Percentiles rank a stretch among this genome's conserved stretches.
Evolutionary conservation across 2,113 vertebrate genomes (phyloP).

Genomic region (Macquaria ambigua): DNA sequence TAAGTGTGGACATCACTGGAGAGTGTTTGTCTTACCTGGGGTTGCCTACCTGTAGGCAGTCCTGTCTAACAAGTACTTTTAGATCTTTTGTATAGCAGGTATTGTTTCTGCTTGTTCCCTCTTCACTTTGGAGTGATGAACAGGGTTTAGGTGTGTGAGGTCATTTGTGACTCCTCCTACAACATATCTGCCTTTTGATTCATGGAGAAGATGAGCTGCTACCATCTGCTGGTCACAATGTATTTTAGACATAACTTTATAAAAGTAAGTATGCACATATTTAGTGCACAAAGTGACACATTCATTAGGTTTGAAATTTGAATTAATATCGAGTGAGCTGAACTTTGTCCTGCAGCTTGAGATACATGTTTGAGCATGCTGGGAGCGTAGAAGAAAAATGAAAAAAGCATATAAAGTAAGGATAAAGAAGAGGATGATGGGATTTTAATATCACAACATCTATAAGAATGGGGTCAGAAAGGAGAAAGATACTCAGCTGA

Average conservation of each 20-base stretch:
- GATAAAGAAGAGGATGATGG: not conserved
- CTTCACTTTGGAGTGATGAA: not conserved
- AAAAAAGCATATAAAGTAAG: too few species aligned
- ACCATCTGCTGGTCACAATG: conserved; percentile 14
- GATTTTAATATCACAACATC: not conserved
- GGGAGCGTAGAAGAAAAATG: not conserved
- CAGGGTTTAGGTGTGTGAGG: not conserved
- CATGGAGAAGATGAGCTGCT: not conserved
- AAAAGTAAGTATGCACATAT: not conserved
- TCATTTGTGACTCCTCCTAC: not conserved
- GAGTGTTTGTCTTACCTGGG: too few species aligned
- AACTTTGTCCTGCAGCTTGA: not conserved
- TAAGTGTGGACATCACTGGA: not conserved
- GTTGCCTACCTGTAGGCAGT: not conserved
- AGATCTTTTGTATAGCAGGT: not conserved
- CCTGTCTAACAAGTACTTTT: not conserved
- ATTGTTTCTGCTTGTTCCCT: not conserved
- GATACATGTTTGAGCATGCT: not conserved
- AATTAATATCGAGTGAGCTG: not conserved
- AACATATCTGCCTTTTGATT: not conserved
- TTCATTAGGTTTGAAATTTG: not conserved
- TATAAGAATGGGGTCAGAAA: not conserved
- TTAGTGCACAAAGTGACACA: not conserved
- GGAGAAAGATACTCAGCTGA: not conserved
- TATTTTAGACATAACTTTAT: not conserved